A percentile compares a stretch with the other conserved stretches of the same genome.
Evolutionary conservation across 2,888 invertebrate genomes (phyloP).

Genomic region (Drosophila anceps): DNA sequence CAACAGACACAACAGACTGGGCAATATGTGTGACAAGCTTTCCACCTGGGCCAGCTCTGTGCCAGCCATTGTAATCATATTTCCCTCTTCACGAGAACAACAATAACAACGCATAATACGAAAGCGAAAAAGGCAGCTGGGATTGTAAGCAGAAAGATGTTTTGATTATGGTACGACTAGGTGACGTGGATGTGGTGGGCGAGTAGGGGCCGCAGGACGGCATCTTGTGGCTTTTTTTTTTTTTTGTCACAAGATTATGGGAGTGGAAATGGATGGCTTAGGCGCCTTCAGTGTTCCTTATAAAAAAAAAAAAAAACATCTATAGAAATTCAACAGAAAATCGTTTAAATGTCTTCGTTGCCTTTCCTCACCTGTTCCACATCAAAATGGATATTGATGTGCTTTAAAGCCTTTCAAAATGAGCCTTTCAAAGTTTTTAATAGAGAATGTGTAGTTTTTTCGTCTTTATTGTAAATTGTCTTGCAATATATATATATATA

Average conservation of each 20-base stretch:
- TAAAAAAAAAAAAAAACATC: slow-evolving; percentile 30
- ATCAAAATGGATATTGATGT: slow-evolving; percentile 22
- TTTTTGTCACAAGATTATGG: not conserved
- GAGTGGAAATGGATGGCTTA: slow-evolving; percentile 15
- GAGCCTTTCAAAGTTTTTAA: not conserved
- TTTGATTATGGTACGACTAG: slow-evolving; percentile 39
- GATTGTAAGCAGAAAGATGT: slow-evolving; percentile 45
- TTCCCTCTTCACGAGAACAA: slow-evolving; percentile 48
- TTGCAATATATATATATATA: too few relatives aligned
- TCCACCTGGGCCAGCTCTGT: slow-evolving; percentile 57
- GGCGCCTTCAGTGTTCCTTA: not conserved
- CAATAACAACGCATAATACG: slow-evolving; percentile 41
- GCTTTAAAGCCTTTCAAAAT: slow-evolving; percentile 1
- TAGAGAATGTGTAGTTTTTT: not conserved
- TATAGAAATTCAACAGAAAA: slow-evolving; percentile 45
- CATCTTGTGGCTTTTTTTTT: too few relatives aligned
- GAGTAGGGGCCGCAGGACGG: not conserved
- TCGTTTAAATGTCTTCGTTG: slow-evolving; percentile 18
- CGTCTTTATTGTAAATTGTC: not conserved
- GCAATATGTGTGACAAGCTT: slow-evolving; percentile 48
- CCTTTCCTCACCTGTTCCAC: slow-evolving; percentile 6
- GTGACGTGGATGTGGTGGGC: not conserved
- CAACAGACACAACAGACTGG: slow-evolving; percentile 16
- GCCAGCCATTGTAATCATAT: slow-evolving; percentile 76
- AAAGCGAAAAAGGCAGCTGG: slow-evolving; percentile 53